Base-by-base conservation (phyloP, 2,797 vertebrate genomes). In the Botia kubotai region DNA sequence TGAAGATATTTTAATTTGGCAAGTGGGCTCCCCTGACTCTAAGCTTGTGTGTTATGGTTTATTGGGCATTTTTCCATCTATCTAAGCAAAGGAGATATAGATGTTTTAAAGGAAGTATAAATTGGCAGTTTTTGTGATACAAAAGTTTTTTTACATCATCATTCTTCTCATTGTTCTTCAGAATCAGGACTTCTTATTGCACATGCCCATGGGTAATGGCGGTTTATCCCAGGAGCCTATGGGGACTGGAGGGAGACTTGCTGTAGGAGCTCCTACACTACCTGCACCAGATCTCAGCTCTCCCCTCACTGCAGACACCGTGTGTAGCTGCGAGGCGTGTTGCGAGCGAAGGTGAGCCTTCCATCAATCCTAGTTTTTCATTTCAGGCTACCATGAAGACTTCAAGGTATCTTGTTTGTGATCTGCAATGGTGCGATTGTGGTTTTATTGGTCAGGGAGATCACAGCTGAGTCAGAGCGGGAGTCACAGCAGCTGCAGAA, bases 401-500 rank as follows among this genome's bases (percentile, higher is more conserved):
- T 14, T 39, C 17, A 16, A 36, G 1, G 29, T 39, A 3, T 39
- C 3, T 16, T 7, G 16, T n/a, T 52, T 67, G 19, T 63, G 7
- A 17, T 23, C n/a, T 75, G 0, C 6, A 21, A 17, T 70, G 65
- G 12, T 39, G 48, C 52, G 14, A 52, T 63, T 57, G 11, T 43
- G n/a, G 67, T 75, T 21, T n/a, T 4, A 8, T 26, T 71, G 82
- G 66, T 26, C 92, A 99, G 98, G 90, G 97, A 98, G 89, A 94
- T 96, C 87, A 95, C 96, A 5, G 94, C 95, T 17, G 98, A 98
- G 88, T 94, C 95, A 4, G 97, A 98, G 89, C 93, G 96, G 65
- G 97, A 98, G 89, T 96, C 97, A 6, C 97, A 98, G 91, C 96
- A 97, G 89, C 95, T 99, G 83, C 98, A 99, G 91, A 98, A 97